These are phyloP conservation scores for Columba guinea DNA, from an alignment of 2,797 vertebrate species.

Conservation along the genomic window DNA sequence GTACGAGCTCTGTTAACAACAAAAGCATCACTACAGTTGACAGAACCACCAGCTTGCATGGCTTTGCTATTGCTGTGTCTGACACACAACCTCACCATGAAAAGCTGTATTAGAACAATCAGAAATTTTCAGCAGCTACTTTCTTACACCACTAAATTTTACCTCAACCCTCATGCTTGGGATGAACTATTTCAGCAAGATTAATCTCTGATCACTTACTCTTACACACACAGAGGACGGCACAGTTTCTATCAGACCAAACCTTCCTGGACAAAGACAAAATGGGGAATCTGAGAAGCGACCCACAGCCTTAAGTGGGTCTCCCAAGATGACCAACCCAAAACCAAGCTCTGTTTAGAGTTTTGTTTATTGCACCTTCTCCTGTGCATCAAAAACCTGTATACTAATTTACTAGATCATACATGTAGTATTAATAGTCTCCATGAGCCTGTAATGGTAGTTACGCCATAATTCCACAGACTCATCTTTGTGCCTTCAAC, in stretches of 20 bases:
- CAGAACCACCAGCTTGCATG: background rate
- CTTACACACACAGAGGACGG: background rate
- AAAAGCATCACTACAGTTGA: background rate
- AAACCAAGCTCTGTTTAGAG: background rate
- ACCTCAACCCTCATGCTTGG: background rate
- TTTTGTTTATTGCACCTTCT: background rate
- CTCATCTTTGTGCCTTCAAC: background rate
- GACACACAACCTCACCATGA: background rate
- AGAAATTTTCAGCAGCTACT: background rate
- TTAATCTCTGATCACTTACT: background rate
- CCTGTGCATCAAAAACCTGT: background rate
- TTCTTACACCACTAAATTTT: background rate
- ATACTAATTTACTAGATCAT: background rate
- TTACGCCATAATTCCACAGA: background rate
- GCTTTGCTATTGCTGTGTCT: background rate
- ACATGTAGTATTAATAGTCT: background rate
- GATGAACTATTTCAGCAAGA: background rate
- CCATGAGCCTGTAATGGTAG: accelerated
- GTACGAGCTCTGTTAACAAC: background rate
- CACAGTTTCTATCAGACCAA: background rate
- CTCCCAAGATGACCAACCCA: background rate
- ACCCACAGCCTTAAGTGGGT: background rate
- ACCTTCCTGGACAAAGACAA: background rate
- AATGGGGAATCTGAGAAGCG: background rate
- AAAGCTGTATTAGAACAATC: background rate